Percentiles rank a stretch among this genome's conserved stretches.
Evolutionary conservation across 2,113 vertebrate species (phyloP).

Genomic region (Hydrochoerus hydrochaeris): DNA sequence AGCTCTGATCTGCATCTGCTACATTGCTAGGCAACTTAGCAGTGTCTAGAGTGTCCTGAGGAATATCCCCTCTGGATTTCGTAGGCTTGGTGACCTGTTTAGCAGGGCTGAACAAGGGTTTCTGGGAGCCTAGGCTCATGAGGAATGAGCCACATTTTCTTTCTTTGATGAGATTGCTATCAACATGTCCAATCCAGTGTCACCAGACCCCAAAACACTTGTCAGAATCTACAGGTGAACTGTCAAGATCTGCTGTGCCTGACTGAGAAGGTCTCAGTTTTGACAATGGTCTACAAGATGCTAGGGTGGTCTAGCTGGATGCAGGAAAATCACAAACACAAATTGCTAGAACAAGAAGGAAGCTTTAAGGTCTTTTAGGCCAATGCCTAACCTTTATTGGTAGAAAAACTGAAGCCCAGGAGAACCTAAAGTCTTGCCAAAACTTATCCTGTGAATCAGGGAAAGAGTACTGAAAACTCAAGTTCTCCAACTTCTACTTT

Average conservation of each 20-base stretch:
- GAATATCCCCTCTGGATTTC: not conserved
- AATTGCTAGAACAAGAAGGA: not conserved
- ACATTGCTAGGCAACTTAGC: not conserved
- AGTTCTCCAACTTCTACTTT: not conserved
- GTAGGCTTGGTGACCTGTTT: not conserved
- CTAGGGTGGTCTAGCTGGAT: not conserved
- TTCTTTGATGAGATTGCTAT: not conserved
- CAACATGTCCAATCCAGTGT: not conserved
- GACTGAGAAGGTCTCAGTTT: not conserved
- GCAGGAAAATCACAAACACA: not conserved
- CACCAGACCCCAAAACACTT: accelerated
- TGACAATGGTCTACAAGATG: not conserved
- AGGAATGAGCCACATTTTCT: not conserved
- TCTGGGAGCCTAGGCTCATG: not conserved
- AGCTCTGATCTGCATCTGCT: not conserved
- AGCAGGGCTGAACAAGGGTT: not conserved
- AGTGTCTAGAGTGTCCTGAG: not conserved
- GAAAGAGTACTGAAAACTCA: not conserved
- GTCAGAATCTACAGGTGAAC: not conserved
- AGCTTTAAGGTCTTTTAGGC: not conserved
- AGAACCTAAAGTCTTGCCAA: not conserved
- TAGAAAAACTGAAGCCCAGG: not conserved
- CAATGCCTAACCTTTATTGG: not conserved
- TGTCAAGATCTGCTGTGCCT: too few species aligned
- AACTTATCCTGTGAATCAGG: not conserved